phyloP scores from a whole-genome alignment of 2,888 invertebrate species.

The Metopia argyrocephala region DNA sequence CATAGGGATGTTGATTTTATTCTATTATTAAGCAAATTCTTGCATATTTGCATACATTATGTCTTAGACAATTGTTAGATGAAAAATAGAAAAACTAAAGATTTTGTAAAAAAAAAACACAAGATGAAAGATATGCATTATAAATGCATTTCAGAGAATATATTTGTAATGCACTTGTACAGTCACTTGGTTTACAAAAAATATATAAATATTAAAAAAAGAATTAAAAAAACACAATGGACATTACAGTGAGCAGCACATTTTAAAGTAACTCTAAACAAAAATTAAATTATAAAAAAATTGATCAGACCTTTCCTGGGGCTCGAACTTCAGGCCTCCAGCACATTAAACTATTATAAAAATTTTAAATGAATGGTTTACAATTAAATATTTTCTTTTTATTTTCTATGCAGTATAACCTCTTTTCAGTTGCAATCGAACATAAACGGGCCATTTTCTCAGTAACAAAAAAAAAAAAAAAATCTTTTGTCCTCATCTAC shows the following conservation, averaged over 20 bases:
- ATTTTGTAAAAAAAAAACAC: neutral
- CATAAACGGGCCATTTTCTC: too few relatives aligned
- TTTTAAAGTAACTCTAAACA: neutral
- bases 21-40: conserved; percentile 54
- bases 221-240: neutral
- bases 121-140: conserved; percentile 16
- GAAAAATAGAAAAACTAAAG: conserved; percentile 27
- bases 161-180: conserved; percentile 42
- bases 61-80: conserved; percentile 16
- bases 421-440: too few relatives aligned
- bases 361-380: too few relatives aligned
- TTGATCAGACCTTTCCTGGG: too few relatives aligned
- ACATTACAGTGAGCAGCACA: neutral
- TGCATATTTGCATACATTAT: conserved; percentile 48
- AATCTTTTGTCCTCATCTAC: too few relatives aligned
- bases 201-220: too few relatives aligned
- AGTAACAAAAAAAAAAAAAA: too few relatives aligned
- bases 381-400: too few relatives aligned
- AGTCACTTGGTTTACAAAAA: neutral
- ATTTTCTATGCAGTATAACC: too few relatives aligned
- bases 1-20: conserved; percentile 19
- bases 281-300: too few relatives aligned
- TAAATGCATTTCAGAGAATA: conserved; percentile 38
- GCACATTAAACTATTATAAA: too few relatives aligned
- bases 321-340: too few relatives aligned